These are phyloP conservation scores for Pseudomyrmex sp. DNA, from an alignment of 1,140 invertebrate genomes.

Conservation along the genomic window DNA sequence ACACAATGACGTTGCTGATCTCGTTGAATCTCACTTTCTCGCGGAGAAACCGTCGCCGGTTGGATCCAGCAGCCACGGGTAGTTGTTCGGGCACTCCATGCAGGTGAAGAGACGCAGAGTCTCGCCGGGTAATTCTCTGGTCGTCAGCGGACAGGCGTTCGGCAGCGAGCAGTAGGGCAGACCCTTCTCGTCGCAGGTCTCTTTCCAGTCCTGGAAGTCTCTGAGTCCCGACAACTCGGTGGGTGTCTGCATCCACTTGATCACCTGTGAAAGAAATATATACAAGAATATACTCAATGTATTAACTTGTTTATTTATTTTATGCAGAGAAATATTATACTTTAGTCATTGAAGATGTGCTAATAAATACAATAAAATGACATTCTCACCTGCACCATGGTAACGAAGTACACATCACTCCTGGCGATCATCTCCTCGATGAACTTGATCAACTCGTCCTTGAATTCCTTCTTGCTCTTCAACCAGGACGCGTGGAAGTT, in stretches of 20 bases:
- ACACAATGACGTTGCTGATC: constrained; percentile 14
- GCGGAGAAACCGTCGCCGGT: constrained; percentile 96
- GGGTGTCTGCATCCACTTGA: constrained; percentile 99
- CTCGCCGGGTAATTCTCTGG: constrained; percentile 95
- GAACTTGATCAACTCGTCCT: constrained; percentile 96
- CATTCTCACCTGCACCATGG: constrained; percentile 91
- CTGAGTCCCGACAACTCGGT: constrained; percentile 94
- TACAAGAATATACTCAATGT: neutral
- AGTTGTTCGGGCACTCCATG: constrained; percentile 98
- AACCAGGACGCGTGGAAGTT: constrained; percentile 98
- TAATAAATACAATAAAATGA: neutral
- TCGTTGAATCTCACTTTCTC: constrained; percentile 86
- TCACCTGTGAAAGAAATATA: constrained; percentile 87
- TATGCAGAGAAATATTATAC: no score
- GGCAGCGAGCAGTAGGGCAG: constrained; percentile 96
- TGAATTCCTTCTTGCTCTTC: constrained; percentile 97
- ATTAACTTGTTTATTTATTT: no score
- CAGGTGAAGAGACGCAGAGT: constrained; percentile 96
- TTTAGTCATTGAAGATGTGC: no score
- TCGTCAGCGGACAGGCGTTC: constrained; percentile 95
- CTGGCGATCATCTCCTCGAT: constrained; percentile 96
- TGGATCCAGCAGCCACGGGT: constrained; percentile 97
- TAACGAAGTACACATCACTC: constrained; percentile 98
- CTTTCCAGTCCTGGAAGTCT: constrained; percentile 98
- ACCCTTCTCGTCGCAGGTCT: constrained; percentile 97